These are phyloP conservation scores for Piaya cayana DNA, from an alignment of 2,113 vertebrate genomes.

Conservation along the genomic window DNA sequence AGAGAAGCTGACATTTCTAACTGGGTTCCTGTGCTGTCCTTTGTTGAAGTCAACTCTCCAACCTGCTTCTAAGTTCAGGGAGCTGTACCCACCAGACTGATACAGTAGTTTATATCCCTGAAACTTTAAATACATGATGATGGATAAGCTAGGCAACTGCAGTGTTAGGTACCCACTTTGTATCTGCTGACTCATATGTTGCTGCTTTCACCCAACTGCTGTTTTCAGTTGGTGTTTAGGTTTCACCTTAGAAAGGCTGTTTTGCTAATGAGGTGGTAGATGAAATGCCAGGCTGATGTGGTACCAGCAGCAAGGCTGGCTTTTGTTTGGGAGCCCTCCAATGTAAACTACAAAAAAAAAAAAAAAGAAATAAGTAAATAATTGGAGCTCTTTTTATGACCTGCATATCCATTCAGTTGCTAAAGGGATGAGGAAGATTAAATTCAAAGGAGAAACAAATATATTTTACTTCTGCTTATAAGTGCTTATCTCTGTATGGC, in stretches of 20 bases:
- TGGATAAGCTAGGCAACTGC: neutral
- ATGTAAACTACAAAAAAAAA: neutral
- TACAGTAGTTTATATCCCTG: neutral
- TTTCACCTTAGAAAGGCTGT: neutral
- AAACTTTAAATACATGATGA: neutral
- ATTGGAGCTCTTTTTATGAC: neutral
- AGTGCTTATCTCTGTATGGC: neutral
- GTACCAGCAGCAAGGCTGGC: neutral
- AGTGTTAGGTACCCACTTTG: neutral
- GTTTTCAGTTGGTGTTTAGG: neutral
- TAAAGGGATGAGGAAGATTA: neutral
- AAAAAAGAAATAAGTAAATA: neutral
- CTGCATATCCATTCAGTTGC: neutral
- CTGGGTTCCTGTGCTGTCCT: neutral
- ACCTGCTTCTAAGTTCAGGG: neutral
- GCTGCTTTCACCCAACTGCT: neutral
- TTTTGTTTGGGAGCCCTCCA: neutral
- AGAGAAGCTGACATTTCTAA: neutral
- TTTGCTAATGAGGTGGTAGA: neutral
- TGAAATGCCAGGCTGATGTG: neutral
- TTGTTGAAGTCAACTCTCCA: neutral
- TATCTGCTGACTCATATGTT: neutral
- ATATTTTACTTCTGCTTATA: neutral
- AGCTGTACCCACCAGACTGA: neutral
- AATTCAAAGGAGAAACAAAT: neutral